A percentile compares a stretch with the other conserved stretches of the same genome.
phyloP scores from a whole-genome alignment of 2,888 invertebrate species.

The Agelastica alni region DNA sequence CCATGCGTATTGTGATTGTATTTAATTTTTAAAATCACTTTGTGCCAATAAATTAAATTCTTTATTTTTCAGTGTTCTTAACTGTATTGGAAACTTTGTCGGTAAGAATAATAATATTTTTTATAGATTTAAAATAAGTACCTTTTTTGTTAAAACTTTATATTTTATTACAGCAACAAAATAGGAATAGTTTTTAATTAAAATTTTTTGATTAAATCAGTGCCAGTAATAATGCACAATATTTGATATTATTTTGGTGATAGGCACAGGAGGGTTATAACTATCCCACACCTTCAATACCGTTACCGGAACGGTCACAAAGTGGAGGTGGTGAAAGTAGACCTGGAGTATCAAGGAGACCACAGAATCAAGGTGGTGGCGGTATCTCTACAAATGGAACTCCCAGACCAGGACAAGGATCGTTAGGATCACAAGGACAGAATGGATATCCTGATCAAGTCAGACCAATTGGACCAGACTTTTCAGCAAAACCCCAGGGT shows the following conservation, averaged over 20 bases:
- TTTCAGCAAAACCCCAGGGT: slow-evolving; percentile 31
- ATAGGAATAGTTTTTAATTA: neutral
- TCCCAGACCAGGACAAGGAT: neutral
- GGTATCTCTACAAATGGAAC: slow-evolving; percentile 26
- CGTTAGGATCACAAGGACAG: slow-evolving; percentile 32
- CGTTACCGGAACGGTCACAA: slow-evolving; percentile 53
- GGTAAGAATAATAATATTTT: slow-evolving; percentile 33
- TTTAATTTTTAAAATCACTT: no score
- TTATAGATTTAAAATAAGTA: neutral
- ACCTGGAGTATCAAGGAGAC: slow-evolving; percentile 18
- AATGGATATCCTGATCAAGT: slow-evolving; percentile 47
- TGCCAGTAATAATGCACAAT: no score
- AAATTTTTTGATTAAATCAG: neutral
- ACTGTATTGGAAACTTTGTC: slow-evolving; percentile 26
- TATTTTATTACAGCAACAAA: neutral
- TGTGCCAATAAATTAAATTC: no score
- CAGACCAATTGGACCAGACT: slow-evolving; percentile 34
- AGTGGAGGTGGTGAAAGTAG: slow-evolving; percentile 3
- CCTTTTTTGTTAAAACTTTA: neutral
- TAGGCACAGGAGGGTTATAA: slow-evolving; percentile 76
- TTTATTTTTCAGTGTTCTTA: slow-evolving; percentile 34
- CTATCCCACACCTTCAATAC: slow-evolving; percentile 72
- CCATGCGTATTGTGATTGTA: no score
- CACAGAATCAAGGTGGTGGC: slow-evolving; percentile 32
- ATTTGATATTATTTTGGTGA: neutral